A percentile compares a stretch with the other conserved stretches of the same genome.
Conservation (phyloP, 2,113 vertebrate genomes). For the Tychaedon coryphoeus region DNA sequence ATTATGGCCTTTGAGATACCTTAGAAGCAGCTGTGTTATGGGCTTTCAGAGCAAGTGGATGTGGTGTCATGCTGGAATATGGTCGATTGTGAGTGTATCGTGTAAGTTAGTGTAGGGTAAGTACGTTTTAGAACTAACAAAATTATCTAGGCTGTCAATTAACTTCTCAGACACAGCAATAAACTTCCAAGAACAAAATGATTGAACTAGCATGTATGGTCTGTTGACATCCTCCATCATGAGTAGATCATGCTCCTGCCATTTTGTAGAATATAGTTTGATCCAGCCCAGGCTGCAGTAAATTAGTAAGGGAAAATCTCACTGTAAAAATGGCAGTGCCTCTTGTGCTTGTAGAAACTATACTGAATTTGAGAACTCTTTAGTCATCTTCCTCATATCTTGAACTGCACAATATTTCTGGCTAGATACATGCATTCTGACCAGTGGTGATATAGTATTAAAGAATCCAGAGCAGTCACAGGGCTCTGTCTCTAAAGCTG, state of each 20-base stretch:
- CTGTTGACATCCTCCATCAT: background rate
- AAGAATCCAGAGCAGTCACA: background rate
- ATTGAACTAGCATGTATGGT: background rate
- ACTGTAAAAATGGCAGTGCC: background rate
- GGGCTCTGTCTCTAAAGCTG: background rate
- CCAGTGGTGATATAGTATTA: background rate
- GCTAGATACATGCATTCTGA: fast-evolving
- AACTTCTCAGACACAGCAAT: background rate
- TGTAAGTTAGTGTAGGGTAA: background rate
- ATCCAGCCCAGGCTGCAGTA: background rate
- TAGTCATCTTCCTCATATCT: background rate
- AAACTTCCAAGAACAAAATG: background rate
- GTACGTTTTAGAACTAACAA: background rate
- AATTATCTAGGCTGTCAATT: background rate
- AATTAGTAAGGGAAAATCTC: background rate
- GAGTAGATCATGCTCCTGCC: background rate
- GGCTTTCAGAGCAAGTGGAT: background rate
- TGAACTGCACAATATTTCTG: background rate
- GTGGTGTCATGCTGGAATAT: background rate
- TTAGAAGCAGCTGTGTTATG: background rate
- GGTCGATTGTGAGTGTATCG: background rate
- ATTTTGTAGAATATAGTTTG: background rate
- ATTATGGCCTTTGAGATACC: background rate
- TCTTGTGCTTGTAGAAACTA: background rate
- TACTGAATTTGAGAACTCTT: background rate